Evolutionary conservation across 2,797 vertebrate species (phyloP).

Genomic region (Cephalopachus bancanus): DNA sequence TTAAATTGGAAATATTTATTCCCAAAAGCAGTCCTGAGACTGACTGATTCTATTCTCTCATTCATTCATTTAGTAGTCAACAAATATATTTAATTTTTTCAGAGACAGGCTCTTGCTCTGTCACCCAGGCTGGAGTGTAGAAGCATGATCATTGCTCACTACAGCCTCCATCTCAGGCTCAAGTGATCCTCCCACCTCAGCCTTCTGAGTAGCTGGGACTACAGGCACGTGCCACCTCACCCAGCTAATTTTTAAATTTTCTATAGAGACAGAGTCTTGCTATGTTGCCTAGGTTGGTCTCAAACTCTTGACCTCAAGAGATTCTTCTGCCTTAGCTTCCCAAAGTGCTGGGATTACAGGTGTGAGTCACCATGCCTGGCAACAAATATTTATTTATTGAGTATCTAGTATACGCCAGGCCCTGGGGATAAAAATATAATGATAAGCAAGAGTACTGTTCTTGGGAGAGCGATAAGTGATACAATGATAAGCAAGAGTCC

Average conservation of each 20-base stretch:
- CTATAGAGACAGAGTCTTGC: not conserved
- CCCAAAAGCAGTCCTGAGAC: not conserved
- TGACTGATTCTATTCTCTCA: not conserved
- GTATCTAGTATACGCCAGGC: not conserved
- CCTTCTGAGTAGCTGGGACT: not conserved
- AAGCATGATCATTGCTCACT: not conserved
- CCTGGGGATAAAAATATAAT: not conserved
- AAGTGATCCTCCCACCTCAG: not conserved
- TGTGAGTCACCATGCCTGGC: not conserved
- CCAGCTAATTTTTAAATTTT: not conserved
- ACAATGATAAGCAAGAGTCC: too few species aligned
- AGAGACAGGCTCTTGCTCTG: not conserved
- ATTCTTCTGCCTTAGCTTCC: not conserved
- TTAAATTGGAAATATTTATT: not conserved
- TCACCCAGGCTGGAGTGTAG: not conserved
- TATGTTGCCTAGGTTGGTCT: not conserved
- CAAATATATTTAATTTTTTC: not conserved
- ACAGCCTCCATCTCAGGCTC: not conserved
- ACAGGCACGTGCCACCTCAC: not conserved
- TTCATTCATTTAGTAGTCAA: not conserved
- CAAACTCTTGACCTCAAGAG: not conserved
- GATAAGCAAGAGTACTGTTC: not conserved
- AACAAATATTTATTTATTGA: not conserved
- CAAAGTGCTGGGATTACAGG: not conserved
- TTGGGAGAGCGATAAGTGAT: not conserved